These are phyloP conservation scores for Dasypolia templi DNA, from an alignment of 2,888 invertebrate genomes.

Conservation along the genomic window DNA sequence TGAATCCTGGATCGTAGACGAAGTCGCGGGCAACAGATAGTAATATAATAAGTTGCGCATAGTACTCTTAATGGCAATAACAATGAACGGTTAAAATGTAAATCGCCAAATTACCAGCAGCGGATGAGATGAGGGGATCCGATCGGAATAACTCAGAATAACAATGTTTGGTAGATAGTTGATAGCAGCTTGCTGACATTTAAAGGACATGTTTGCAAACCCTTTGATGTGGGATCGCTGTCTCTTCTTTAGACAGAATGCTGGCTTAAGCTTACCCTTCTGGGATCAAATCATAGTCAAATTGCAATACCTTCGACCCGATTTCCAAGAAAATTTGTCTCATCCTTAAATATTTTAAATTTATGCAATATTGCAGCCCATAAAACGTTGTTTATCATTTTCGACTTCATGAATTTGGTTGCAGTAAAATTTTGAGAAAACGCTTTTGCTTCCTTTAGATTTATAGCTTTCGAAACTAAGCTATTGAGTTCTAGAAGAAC, in stretches of 20 bases:
- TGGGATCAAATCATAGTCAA: not conserved
- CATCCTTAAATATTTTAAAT: conserved; percentile 29
- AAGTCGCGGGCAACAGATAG: too few relatives aligned
- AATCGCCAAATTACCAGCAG: too few relatives aligned
- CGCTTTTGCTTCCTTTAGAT: conserved; percentile 37
- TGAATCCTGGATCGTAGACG: too few relatives aligned
- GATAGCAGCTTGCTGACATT: not conserved
- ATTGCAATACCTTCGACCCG: not conserved
- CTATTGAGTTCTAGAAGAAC: conserved; percentile 40
- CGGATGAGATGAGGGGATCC: too few relatives aligned
- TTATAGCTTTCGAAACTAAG: conserved; percentile 49
- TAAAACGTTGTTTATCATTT: conserved; percentile 54
- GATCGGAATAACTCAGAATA: too few relatives aligned
- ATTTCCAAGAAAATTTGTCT: conserved; percentile 27
- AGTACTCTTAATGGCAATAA: not conserved
- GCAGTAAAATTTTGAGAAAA: conserved; percentile 52
- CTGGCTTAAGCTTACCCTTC: not conserved
- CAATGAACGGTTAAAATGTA: not conserved
- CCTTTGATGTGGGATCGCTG: not conserved
- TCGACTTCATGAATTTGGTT: conserved; percentile 48
- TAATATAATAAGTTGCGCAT: too few relatives aligned
- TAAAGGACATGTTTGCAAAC: not conserved
- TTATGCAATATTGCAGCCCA: conserved; percentile 20
- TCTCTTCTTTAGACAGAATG: not conserved
- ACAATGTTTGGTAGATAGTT: not conserved